Evolutionary conservation across 2,888 invertebrate species (phyloP).

Genomic region (Eristalis pertinax): DNA sequence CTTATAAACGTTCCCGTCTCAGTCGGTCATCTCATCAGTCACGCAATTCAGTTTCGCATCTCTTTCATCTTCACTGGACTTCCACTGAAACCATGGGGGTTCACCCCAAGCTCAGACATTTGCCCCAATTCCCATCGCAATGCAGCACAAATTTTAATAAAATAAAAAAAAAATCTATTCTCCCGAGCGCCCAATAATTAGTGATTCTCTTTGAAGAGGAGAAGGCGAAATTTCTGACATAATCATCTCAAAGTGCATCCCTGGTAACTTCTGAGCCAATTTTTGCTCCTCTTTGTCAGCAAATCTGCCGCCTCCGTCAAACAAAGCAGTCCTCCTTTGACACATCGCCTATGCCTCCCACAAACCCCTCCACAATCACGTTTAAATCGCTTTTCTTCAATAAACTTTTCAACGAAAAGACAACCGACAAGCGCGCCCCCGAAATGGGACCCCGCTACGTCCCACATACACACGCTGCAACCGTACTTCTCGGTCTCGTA

Average conservation of each 20-base stretch:
- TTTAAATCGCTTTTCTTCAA: background rate
- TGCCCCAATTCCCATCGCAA: background rate
- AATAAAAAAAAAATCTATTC: background rate
- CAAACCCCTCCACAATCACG: background rate
- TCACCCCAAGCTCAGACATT: background rate
- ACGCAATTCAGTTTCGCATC: too few relatives aligned
- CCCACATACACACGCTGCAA: background rate
- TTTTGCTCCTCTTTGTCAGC: slow-evolving; percentile 14
- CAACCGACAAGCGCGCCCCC: background rate
- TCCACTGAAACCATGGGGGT: too few relatives aligned
- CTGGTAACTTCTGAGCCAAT: slow-evolving; percentile 38
- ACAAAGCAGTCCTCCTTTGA: background rate
- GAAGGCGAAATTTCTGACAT: background rate
- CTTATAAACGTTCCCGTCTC: too few relatives aligned
- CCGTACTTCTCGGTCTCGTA: slow-evolving; percentile 24
- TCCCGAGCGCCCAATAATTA: background rate
- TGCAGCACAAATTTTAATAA: background rate
- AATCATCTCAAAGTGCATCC: slow-evolving; percentile 28
- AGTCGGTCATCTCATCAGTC: too few relatives aligned
- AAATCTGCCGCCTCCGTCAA: background rate
- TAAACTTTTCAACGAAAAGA: slow-evolving; percentile 19
- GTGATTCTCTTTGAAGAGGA: background rate
- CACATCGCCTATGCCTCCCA: background rate
- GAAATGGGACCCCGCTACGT: background rate
- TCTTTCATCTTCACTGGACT: too few relatives aligned